Percentiles rank a stretch among this genome's conserved stretches.
Conservation (phyloP, 2,888 invertebrate species). For the Sinhomidia bicolor region DNA sequence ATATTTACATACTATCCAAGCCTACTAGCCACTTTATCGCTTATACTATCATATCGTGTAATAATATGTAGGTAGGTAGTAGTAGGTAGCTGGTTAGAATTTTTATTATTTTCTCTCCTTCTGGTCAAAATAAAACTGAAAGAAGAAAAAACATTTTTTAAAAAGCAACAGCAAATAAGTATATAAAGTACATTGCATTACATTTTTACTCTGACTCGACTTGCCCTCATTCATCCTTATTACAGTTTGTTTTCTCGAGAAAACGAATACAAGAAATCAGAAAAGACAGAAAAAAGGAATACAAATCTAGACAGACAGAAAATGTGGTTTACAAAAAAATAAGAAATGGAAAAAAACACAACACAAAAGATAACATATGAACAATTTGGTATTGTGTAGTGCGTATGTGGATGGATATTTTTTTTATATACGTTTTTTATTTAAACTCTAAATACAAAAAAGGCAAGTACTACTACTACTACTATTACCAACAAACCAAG, state of each 20-base stretch:
- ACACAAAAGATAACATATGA: constrained; percentile 4
- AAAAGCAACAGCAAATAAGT: no score
- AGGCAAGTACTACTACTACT: no score
- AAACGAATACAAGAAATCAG: constrained; percentile 10
- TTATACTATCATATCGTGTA: background rate
- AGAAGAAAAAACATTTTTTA: constrained; percentile 10
- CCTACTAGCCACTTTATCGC: background rate
- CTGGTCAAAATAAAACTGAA: constrained; percentile 7
- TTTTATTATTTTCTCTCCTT: background rate
- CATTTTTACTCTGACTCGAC: background rate
- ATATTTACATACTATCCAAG: constrained; percentile 41
- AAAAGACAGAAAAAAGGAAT: background rate
- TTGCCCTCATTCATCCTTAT: constrained; percentile 13
- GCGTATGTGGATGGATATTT: background rate
- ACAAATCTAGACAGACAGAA: constrained; percentile 11
- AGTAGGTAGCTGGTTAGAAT: no score
- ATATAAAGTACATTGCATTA: background rate
- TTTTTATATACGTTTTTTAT: background rate
- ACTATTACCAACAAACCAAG: no score
- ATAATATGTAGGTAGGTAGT: no score
- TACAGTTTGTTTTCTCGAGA: background rate
- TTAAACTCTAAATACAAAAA: no score
- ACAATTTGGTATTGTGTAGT: background rate
- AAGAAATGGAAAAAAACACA: background rate
- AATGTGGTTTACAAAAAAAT: no score